Evolutionary conservation across 2,888 invertebrate species (phyloP).

Genomic region (Pterostichus madidus): DNA sequence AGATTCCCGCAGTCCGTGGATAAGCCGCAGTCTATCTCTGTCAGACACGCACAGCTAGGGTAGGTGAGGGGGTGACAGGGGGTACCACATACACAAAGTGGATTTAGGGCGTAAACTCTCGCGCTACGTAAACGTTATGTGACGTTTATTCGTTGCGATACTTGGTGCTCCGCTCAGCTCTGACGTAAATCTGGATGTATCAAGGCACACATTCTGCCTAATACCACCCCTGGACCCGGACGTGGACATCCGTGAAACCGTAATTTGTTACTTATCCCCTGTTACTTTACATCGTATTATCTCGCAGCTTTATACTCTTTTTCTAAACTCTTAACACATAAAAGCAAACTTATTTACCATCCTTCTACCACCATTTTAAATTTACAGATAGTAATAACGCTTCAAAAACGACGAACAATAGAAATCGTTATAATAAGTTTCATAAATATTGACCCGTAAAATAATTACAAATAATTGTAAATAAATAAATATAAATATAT

Average conservation of each 20-base stretch:
- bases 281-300: slow-evolving; percentile 6
- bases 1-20: slow-evolving; percentile 10
- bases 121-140: slow-evolving; percentile 51
- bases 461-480: no score
- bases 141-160: slow-evolving; percentile 58
- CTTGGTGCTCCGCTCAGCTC: slow-evolving; percentile 1
- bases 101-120: slow-evolving; percentile 53
- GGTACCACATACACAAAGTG: slow-evolving; percentile 51
- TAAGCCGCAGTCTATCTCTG: slow-evolving; percentile 20
- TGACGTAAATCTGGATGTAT: slow-evolving; percentile 45
- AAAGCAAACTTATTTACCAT: no score
- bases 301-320: no score
- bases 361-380: no score
- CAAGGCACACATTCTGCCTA: slow-evolving; percentile 27
- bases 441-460: no score
- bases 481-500: no score
- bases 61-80: neutral
- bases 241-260: neutral
- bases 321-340: no score
- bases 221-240: neutral
- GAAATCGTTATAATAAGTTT: no score
- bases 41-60: neutral
- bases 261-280: slow-evolving; percentile 13
- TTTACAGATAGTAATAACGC: no score
- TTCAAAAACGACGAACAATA: no score